Base-by-base conservation (phyloP, 2,113 vertebrate genomes). In the Anoplopoma fimbria region DNA sequence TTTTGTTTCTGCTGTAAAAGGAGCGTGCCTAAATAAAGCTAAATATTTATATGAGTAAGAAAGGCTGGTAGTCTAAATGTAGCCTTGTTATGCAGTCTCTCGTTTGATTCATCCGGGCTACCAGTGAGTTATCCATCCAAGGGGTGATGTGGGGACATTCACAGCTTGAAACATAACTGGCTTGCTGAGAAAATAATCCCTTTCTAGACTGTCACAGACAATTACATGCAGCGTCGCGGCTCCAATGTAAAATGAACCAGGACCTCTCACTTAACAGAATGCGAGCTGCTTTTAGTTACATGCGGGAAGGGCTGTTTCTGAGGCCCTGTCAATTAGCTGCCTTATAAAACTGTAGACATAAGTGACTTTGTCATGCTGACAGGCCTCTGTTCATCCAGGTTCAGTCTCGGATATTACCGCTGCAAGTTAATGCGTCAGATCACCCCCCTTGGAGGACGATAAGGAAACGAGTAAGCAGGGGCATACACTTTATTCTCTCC, bases 391-490 rank as follows among this genome's bases (percentile, higher is more conserved):
- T 81, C 74, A 42, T 77, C 55, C 36, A 13, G 57, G 61, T 83
- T 86, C 69, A 69, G 74, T 75, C 74, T 71, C 25, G 63, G 68
- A 89, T 78, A 89, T 86, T 79, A 81, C 42, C 12, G 77, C 71
- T 70, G 63, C 58, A 71, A 81, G 77, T 86, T 73, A 87, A 87
- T 84, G 86, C 77, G 87, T 91, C 86, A 91, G 78, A 84, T 80
- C 55, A 6, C 55, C 67, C 90, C 90, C 68, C 83, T 63, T 4
- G 1, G 93, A 94, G 91, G 77, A 90, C 70, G 49, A 94, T 89
- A 91, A 94, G 94, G 92, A 95, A 95, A 89, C n/a, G 29, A 69
- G 85, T 57, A 70, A 88, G 68, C 81, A 69, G 75, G 69, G 71
- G 9, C 81, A 69, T 36, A 81, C 69, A 83, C 91, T 89, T 83